These are phyloP conservation scores for Petromus typicus DNA, from an alignment of 2,113 vertebrate species.

Conservation along the genomic window DNA sequence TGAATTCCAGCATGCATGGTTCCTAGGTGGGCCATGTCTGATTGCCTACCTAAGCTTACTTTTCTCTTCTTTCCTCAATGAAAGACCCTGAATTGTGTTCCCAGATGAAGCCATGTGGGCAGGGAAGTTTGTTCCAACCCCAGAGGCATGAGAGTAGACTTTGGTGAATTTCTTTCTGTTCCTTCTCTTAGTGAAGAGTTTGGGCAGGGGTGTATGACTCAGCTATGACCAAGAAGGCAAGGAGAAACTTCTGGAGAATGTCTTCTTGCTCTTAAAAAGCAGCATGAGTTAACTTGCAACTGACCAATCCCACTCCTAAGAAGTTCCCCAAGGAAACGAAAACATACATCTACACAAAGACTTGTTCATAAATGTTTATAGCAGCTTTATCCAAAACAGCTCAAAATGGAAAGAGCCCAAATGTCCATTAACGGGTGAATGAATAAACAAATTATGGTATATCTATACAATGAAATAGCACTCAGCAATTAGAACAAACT, in stretches of 20 bases:
- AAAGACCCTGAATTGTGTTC: conserved; percentile 50
- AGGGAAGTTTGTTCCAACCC: not conserved
- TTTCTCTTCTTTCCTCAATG: not conserved
- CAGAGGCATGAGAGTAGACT: not conserved
- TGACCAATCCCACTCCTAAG: not conserved
- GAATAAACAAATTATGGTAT: conserved; percentile 58
- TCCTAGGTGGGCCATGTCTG: not conserved
- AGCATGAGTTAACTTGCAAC: not conserved
- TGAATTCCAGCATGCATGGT: not conserved
- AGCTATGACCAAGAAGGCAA: conserved; percentile 20
- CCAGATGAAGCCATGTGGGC: not conserved
- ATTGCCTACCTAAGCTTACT: not conserved
- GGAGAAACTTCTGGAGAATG: not conserved
- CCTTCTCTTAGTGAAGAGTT: conserved; percentile 45
- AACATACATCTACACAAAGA: not conserved
- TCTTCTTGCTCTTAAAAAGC: conserved; percentile 50
- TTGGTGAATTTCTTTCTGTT: conserved; percentile 42
- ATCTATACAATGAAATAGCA: conserved; percentile 40
- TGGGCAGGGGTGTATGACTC: not conserved
- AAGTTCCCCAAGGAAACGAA: conserved; percentile 48
- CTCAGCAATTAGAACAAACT: conserved; percentile 30
- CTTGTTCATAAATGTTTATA: conserved; percentile 60
- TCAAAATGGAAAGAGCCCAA: conserved; percentile 55
- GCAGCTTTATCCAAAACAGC: conserved; percentile 56
- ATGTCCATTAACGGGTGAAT: conserved; percentile 34